Evolutionary conservation across 1,140 invertebrate genomes (phyloP).

Genomic region (Heliconius hermathena): DNA sequence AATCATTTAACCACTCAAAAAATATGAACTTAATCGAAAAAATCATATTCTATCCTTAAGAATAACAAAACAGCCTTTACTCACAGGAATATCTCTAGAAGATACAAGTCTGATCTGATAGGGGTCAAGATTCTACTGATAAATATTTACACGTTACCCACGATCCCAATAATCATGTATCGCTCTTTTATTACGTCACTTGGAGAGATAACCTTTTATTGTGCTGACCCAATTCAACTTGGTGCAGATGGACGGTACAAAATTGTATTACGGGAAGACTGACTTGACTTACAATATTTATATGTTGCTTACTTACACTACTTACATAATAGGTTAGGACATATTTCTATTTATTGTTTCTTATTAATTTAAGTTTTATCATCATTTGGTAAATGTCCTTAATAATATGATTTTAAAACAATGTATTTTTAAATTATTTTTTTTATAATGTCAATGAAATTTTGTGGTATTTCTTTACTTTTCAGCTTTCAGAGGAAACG

Average conservation of each 20-base stretch:
- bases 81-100: background rate
- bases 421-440: too few relatives aligned
- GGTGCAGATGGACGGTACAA: background rate
- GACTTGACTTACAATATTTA: background rate
- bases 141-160: background rate
- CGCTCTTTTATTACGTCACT: constrained; percentile 10
- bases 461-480: too few relatives aligned
- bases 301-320: background rate
- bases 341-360: too few relatives aligned
- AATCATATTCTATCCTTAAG: background rate
- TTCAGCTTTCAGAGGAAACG: too few relatives aligned
- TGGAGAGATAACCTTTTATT: background rate
- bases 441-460: too few relatives aligned
- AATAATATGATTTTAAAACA: too few relatives aligned
- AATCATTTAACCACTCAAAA: too few relatives aligned
- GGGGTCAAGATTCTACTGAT: background rate
- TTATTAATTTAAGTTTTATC: too few relatives aligned
- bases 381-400: too few relatives aligned
- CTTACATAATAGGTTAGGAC: background rate
- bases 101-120: background rate
- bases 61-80: background rate
- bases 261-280: background rate
- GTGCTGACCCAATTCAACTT: background rate
- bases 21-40: too few relatives aligned
- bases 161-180: constrained; percentile 1